Percentiles rank a stretch among this genome's conserved stretches.
Evolutionary conservation across 2,797 vertebrate species (phyloP).

Genomic region (Mus minutoides): DNA sequence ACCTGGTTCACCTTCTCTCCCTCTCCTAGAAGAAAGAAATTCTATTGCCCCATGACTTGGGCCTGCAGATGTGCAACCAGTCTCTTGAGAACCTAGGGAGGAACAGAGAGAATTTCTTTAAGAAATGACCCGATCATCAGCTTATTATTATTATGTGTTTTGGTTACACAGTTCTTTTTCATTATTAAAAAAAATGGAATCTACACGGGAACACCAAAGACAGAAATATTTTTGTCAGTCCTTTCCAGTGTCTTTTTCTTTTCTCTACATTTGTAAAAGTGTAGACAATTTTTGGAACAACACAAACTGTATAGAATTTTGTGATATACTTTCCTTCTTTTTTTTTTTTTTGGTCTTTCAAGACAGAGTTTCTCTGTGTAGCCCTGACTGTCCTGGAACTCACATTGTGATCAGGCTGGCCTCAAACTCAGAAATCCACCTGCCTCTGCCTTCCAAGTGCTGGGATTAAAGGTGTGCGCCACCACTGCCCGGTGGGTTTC

Average conservation of each 20-base stretch:
- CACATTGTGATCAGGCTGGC: too few species aligned
- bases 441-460: too few species aligned
- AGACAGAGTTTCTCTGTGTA: too few species aligned
- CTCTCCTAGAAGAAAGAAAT: accelerated
- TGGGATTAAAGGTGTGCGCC: too few species aligned
- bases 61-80: not conserved
- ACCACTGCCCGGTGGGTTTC: too few species aligned
- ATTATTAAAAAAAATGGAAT: constrained; percentile 19
- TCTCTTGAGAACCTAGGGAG: not conserved
- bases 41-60: not conserved
- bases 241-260: not conserved
- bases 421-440: too few species aligned
- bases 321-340: not conserved
- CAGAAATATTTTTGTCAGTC: not conserved
- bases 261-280: not conserved
- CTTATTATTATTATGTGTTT: not conserved
- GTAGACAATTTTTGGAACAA: not conserved
- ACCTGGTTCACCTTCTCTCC: not conserved
- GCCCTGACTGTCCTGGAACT: too few species aligned
- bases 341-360: too few species aligned
- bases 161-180: constrained; percentile 42
- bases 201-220: not conserved
- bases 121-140: not conserved
- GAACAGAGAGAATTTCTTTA: constrained; percentile 37
- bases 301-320: not conserved